Percentiles rank a stretch among this genome's conserved stretches.
Conservation (phyloP, 2,888 invertebrate genomes). For the Dynastes tityus region DNA sequence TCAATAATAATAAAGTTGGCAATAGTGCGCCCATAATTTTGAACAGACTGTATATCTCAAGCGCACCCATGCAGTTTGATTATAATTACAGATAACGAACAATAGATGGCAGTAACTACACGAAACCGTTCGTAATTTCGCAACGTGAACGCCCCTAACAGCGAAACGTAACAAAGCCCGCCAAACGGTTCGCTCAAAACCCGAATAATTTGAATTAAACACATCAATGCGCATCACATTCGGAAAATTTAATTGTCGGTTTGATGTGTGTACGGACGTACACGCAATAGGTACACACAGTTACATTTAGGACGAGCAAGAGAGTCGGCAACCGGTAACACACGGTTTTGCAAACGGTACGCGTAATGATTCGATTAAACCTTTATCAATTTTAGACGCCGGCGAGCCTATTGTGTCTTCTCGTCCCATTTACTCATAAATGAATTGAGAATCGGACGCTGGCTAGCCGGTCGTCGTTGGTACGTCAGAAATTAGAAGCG, state of each 20-base stretch:
- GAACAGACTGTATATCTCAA: too few species aligned
- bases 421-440: conserved; percentile 2
- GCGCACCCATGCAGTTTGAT: too few species aligned
- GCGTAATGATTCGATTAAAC: conserved; percentile 9
- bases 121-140: not conserved
- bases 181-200: not conserved
- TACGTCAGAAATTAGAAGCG: too few species aligned
- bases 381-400: conserved; percentile 10
- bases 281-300: not conserved
- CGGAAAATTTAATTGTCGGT: conserved; percentile 31
- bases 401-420: not conserved
- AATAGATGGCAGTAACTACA: not conserved
- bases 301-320: not conserved
- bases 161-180: not conserved
- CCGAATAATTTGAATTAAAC: conserved; percentile 33
- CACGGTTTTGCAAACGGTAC: not conserved
- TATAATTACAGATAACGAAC: not conserved
- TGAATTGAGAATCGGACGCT: conserved; percentile 1
- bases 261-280: not conserved
- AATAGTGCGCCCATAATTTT: too few species aligned
- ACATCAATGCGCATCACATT: conserved; percentile 29
- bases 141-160: not conserved
- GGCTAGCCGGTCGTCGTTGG: not conserved
- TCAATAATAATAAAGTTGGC: too few species aligned
- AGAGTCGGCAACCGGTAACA: not conserved